Conservation (phyloP, 2,797 vertebrate genomes). For the Masticophis lateralis region DNA sequence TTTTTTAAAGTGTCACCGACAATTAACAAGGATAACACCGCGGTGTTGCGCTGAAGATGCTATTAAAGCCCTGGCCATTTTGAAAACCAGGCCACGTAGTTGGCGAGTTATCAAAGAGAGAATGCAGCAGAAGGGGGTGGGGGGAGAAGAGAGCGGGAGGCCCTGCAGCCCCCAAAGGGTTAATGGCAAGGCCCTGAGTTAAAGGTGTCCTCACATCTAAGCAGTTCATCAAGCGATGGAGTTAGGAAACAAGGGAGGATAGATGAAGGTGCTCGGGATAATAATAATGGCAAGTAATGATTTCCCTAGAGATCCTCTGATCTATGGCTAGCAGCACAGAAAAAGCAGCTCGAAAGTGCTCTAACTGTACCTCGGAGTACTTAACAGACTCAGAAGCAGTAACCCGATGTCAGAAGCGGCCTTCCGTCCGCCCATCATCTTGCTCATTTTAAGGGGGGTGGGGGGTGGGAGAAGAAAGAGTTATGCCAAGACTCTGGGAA, state of each 20-base stretch:
- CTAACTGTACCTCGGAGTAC: conserved; percentile 87
- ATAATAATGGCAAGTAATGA: conserved; percentile 96
- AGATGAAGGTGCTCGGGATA: conserved; percentile 90
- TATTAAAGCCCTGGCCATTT: conserved; percentile 11
- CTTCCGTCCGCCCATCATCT: conserved; percentile 63
- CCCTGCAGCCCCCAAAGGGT: conserved; percentile 71
- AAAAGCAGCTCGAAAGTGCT: conserved; percentile 79
- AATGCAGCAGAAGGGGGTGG: background rate
- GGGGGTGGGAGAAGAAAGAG: conserved; percentile 61
- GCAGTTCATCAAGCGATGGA: conserved; percentile 88
- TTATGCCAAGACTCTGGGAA: conserved; percentile 73
- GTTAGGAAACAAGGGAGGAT: conserved; percentile 86
- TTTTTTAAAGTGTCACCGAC: conserved; percentile 9
- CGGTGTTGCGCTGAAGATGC: background rate
- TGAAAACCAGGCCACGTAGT: conserved; percentile 45
- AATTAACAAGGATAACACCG: conserved; percentile 28
- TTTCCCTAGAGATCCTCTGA: conserved; percentile 94
- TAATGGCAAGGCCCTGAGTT: conserved; percentile 78
- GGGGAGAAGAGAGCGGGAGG: background rate
- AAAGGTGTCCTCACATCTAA: conserved; percentile 74
- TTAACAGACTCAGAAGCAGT: conserved; percentile 78
- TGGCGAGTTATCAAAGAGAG: conserved; percentile 26
- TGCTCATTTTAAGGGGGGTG: conserved; percentile 67
- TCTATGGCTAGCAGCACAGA: conserved; percentile 90
- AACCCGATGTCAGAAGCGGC: conserved; percentile 72